Evolutionary conservation across 2,888 invertebrate species (phyloP), one percentile per base, ranked within the genome.

Genomic region (Teleiodes luculella): DNA sequence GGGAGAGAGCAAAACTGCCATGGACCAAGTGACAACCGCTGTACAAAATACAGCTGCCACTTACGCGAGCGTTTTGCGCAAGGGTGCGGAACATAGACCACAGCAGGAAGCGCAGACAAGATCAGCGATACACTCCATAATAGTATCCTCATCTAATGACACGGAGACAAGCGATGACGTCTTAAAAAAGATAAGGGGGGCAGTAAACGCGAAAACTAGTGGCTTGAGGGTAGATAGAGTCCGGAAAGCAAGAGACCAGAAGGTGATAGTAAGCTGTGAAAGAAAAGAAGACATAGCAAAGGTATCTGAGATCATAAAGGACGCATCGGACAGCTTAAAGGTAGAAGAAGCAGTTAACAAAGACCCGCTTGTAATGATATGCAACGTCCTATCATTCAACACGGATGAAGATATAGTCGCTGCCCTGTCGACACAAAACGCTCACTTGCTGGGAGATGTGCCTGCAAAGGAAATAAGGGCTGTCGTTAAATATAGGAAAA

Each of bases 181-280:
- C 0, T 6, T 48, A 3, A 13, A 37, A 6, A 45, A 20, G 16
- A 36, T 50, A 13, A 35, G 50, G n/a, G 14, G 7, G 0, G 53
- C 53, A 14, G 47, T 53, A 2, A 11, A 53, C 14, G 53, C 47
- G 2, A 52, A 37, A 24, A 33, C 11, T 5, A 14, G 45, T 2
- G 20, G 52, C 5, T 31, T 52, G 0, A 45, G 24, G 10, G 46
- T 52, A 3, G 52, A 52, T 1, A 52, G 13, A 20, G 30, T 52
- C 5, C n/a, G 52, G 13, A 52, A 52, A 14, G 45, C 53, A 14
- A 46, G 28, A n/a, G 47, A 39, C 13, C 33, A 35, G 28, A 53
- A 53, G 11, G 47, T 53, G 1, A 47, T 53, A 28, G 6, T 53
- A 11, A 36, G 53, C 13, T 53, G 46, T 8, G 14, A 14, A 11